Evolutionary conservation across 2,113 vertebrate species (phyloP).

Genomic region (Rana temporaria): DNA sequence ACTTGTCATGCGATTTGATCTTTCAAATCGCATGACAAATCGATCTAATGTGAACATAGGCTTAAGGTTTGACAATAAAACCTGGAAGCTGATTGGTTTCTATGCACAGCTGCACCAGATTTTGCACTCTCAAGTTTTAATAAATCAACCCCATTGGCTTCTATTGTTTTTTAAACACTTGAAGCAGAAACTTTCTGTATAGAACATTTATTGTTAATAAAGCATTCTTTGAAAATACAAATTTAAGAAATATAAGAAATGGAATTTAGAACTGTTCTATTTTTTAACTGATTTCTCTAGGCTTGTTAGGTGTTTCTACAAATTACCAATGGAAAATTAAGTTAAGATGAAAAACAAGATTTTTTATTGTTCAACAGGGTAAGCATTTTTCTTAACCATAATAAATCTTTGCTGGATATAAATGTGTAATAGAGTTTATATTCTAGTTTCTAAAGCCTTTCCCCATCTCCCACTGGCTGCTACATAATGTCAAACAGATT

Average conservation of each 20-base stretch:
- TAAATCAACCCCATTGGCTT: too few species aligned
- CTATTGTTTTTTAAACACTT: too few species aligned
- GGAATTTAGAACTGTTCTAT: neutral
- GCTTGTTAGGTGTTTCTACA: slow-evolving; percentile 31
- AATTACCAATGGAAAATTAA: slow-evolving; percentile 35
- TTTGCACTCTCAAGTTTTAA: too few species aligned
- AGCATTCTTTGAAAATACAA: slow-evolving; percentile 30
- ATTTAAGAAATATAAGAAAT: slow-evolving; percentile 24
- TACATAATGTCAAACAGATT: slow-evolving; percentile 56
- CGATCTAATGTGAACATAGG: too few species aligned
- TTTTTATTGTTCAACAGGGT: slow-evolving; percentile 49
- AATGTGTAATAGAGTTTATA: slow-evolving; percentile 57
- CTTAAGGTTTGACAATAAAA: too few species aligned
- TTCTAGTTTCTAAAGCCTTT: slow-evolving; percentile 49
- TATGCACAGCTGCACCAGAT: too few species aligned
- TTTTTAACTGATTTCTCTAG: slow-evolving; percentile 20
- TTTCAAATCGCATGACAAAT: too few species aligned
- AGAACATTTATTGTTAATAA: slow-evolving; percentile 7
- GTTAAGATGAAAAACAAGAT: slow-evolving; percentile 28
- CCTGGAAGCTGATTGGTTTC: too few species aligned
- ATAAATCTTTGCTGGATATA: slow-evolving; percentile 53
- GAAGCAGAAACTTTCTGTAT: slow-evolving; percentile 6
- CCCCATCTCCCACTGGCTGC: slow-evolving; percentile 42
- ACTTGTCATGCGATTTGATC: too few species aligned
- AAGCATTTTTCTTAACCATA: slow-evolving; percentile 46